Evolutionary conservation across 2,113 vertebrate genomes (phyloP).

Genomic region (Cnemophilus loriae): DNA sequence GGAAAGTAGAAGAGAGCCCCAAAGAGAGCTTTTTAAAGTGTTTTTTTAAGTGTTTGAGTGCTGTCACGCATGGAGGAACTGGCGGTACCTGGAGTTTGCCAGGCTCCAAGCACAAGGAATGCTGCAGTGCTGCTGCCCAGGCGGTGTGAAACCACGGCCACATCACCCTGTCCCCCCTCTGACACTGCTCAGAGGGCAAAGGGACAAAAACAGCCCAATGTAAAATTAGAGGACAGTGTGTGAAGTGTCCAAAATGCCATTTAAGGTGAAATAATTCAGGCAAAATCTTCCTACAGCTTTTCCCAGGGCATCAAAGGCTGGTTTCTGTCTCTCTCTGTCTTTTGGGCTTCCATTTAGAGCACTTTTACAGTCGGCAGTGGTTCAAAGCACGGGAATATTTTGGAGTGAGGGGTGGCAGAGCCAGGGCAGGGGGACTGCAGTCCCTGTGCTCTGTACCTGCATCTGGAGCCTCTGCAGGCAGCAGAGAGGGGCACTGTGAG

Average conservation of each 20-base stretch:
- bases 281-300: neutral
- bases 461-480: neutral
- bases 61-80: neutral
- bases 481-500: neutral
- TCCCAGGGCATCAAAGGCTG: neutral
- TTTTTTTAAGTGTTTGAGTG: neutral
- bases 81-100: neutral
- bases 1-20: neutral
- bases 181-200: neutral
- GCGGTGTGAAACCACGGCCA: rapidly evolving
- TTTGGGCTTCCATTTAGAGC: neutral
- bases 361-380: neutral
- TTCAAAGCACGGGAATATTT: neutral
- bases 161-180: neutral
- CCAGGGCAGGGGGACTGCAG: neutral
- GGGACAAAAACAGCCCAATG: neutral
- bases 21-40: neutral
- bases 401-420: neutral
- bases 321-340: neutral
- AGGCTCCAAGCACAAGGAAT: neutral
- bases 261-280: neutral
- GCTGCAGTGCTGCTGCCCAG: neutral
- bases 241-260: neutral
- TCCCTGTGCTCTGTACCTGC: neutral
- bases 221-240: neutral